Conservation (phyloP, 2,797 vertebrate species). For the Enteromius thamalakanensis region DNA sequence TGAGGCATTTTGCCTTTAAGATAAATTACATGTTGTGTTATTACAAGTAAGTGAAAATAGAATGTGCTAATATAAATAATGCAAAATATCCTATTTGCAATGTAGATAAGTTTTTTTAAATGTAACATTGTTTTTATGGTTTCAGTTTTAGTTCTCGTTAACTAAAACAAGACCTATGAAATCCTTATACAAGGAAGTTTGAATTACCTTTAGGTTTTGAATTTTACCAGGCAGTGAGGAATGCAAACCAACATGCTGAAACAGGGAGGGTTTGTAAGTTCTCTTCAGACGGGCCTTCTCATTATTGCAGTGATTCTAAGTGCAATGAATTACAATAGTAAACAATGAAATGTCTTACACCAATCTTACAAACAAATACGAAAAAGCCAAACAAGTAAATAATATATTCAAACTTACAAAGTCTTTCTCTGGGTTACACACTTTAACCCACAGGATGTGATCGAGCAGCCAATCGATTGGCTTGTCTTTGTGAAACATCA, state of each 20-base stretch:
- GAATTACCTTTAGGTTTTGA: conserved; percentile 83
- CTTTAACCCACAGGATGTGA: conserved; percentile 87
- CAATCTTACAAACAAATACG: background rate
- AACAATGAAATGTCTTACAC: background rate
- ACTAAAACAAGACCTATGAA: background rate
- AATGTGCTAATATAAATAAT: background rate
- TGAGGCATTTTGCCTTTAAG: background rate
- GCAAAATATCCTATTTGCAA: conserved; percentile 4
- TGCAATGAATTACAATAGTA: background rate
- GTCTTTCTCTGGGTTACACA: conserved; percentile 81
- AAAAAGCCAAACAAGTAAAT: background rate
- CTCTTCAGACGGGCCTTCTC: conserved; percentile 77
- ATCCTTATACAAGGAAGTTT: background rate
- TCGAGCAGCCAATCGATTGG: conserved; percentile 89
- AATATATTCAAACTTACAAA: conserved; percentile 75
- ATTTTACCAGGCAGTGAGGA: conserved; percentile 85
- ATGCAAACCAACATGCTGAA: conserved; percentile 87
- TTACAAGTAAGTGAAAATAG: background rate
- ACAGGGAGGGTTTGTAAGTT: conserved; percentile 85
- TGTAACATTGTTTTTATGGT: too few relatives aligned
- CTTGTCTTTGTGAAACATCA: conserved; percentile 93
- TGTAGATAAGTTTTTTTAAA: background rate
- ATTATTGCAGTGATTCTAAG: conserved; percentile 75
- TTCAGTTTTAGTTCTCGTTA: too few relatives aligned
- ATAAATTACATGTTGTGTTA: background rate